These are phyloP conservation scores for Daktulosphaira vitifoliae DNA, from an alignment of 1,140 invertebrate species.

Conservation along the genomic window DNA sequence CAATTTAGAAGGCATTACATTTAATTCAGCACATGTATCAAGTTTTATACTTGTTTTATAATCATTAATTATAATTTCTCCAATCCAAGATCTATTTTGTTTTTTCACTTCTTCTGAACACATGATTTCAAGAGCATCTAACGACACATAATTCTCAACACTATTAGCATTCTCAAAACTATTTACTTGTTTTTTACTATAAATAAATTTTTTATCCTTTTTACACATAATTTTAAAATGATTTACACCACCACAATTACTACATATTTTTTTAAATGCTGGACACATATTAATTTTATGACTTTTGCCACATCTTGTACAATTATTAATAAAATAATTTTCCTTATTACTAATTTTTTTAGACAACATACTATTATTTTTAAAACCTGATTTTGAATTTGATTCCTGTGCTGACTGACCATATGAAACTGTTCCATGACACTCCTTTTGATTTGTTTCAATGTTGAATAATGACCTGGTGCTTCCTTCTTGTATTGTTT, in stretches of 20 bases:
- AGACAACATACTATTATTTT: too few relatives aligned
- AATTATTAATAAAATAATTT: background rate
- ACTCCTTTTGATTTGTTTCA: background rate
- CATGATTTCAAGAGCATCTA: slow-evolving; percentile 6
- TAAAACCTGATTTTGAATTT: background rate
- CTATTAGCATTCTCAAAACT: slow-evolving; percentile 20
- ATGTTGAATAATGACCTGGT: background rate
- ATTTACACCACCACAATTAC: background rate
- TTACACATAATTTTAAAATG: background rate
- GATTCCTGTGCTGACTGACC: background rate
- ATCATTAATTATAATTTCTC: background rate
- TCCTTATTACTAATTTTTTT: background rate
- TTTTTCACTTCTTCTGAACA: background rate
- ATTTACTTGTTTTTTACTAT: background rate
- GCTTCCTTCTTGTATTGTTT: background rate
- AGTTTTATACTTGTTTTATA: background rate
- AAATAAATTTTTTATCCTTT: background rate
- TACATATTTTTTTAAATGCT: background rate
- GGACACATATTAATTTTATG: slow-evolving; percentile 34
- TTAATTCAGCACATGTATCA: too few relatives aligned
- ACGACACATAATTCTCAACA: too few relatives aligned
- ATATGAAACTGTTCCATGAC: background rate
- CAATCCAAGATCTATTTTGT: slow-evolving; percentile 7
- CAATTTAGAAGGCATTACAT: background rate
- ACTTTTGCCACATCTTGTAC: slow-evolving; percentile 12